Base-by-base conservation (phyloP, 64 coral and sea anemone genomes). In the Actinia tenebrosa region DNA sequence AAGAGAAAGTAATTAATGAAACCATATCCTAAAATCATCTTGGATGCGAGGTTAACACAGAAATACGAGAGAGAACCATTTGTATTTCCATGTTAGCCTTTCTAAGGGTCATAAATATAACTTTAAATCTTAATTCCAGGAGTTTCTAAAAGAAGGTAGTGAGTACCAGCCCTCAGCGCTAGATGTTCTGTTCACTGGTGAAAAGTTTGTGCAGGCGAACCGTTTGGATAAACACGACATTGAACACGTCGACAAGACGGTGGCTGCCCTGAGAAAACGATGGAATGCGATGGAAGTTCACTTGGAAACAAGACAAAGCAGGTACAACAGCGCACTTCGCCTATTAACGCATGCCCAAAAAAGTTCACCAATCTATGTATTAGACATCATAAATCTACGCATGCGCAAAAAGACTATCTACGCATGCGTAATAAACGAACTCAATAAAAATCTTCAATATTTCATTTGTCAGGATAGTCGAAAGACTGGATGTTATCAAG, bases 271-370 rank as follows among this genome's bases (percentile, higher is more conserved):
- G 79, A 81, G 22, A 81, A 81, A 81, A 17, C 43, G 79, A 52
- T 81, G 79, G 79, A 81, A 81, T 23, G 79, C 45, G 16, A 81
- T 81, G 44, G 79, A 81, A 46, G 45, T n/a, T 20, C 79, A 81
- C 16, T 9, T 81, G 8, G 79, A 81, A 37, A 45, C 0, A 45
- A 3, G 79, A 53, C 46, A 81, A 3, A 81, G 42, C 79, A 81
- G 45, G 79, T 81, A 50, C 47, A 50, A 50, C 7, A 50, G 7
- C 47, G 47, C 47, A 50, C 47, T 50, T 50, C 47, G 47, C 47
- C 42, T 25, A 15, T 27, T 25, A 9, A 3, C 23, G 69, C 69
- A 42, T 30, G 63, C 63, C 19, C 20, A 61, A 18, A 61, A 47
- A 6, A 47, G 47, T 5, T 50, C 47, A 50, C 47, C 47, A 50